Conservation (phyloP, 2,797 vertebrate species). For the Periophthalmus magnuspinnatus region DNA sequence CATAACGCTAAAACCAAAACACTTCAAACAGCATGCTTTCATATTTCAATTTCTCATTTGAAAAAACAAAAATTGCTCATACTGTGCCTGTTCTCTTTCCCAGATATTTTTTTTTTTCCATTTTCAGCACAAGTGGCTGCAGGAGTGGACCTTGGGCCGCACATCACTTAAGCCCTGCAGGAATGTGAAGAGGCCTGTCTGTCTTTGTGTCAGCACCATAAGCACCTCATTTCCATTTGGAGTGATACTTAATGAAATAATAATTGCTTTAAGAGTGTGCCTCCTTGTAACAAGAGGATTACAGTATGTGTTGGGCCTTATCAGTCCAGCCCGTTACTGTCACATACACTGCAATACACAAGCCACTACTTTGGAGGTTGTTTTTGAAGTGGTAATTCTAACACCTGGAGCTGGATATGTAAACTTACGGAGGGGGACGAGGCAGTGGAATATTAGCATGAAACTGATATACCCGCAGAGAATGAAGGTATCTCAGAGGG, state of each 20-base stretch:
- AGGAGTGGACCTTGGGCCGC: background rate
- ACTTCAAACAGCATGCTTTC: background rate
- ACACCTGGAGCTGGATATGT: constrained; percentile 27
- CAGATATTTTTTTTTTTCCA: too few species aligned
- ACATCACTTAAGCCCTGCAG: background rate
- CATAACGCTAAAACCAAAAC: background rate
- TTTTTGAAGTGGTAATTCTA: constrained; percentile 62
- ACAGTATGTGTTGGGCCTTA: constrained; percentile 27
- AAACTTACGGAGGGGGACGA: constrained; percentile 41
- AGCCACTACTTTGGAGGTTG: constrained; percentile 32
- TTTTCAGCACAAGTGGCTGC: background rate
- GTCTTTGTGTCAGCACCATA: constrained; percentile 46
- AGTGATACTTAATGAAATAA: constrained; percentile 61
- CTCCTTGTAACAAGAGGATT: constrained; percentile 32
- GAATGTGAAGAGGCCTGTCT: constrained; percentile 11
- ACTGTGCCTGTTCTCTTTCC: background rate
- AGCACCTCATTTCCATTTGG: constrained; percentile 47
- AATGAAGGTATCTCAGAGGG: constrained; percentile 51
- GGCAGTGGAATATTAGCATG: constrained; percentile 46
- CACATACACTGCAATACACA: constrained; percentile 39
- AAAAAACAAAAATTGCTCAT: background rate
- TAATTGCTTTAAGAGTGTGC: constrained; percentile 52
- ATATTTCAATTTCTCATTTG: background rate
- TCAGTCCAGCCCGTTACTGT: constrained; percentile 46
- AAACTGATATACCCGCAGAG: constrained; percentile 49